Percentiles rank a stretch among this genome's conserved stretches.
phyloP scores from a whole-genome alignment of 1,140 invertebrate species.

The Scaptomyza montana region DNA sequence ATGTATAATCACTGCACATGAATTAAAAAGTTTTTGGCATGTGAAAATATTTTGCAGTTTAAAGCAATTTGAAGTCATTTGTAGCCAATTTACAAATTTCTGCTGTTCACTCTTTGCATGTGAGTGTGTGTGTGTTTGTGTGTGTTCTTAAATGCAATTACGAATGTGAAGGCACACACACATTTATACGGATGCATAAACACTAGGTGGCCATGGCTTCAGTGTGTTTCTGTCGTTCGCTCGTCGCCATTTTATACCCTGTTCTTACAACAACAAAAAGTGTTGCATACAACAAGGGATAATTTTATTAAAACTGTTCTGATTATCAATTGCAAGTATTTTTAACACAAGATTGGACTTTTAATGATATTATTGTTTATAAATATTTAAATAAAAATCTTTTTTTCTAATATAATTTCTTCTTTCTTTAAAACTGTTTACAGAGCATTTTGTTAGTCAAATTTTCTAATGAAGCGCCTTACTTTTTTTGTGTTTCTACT shows the following conservation, averaged over 20 bases:
- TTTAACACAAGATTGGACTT: too few relatives aligned
- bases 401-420: too few relatives aligned
- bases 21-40: conserved; percentile 75
- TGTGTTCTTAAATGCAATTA: conserved; percentile 72
- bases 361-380: too few relatives aligned
- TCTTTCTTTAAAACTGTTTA: neutral
- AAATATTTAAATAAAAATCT: too few relatives aligned
- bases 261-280: neutral
- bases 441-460: conserved; percentile 1
- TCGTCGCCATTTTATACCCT: conserved; percentile 22
- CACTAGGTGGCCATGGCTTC: conserved; percentile 32
- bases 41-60: conserved; percentile 81
- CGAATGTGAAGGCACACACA: conserved; percentile 37
- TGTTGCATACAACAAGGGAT: too few relatives aligned
- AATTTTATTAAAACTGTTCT: too few relatives aligned
- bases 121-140: conserved; percentile 30
- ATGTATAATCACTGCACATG: conserved; percentile 76
- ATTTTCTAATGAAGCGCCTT: conserved; percentile 8
- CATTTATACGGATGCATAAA: conserved; percentile 9
- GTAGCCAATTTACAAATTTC: conserved; percentile 81
- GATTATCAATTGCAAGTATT: too few relatives aligned
- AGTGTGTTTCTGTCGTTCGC: conserved; percentile 51
- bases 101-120: conserved; percentile 19
- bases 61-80: conserved; percentile 82
- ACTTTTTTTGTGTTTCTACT: conserved; percentile 56